These are phyloP conservation scores for Ascidia mentula DNA, from an alignment of 23 tunicate species.

Conservation along the genomic window DNA sequence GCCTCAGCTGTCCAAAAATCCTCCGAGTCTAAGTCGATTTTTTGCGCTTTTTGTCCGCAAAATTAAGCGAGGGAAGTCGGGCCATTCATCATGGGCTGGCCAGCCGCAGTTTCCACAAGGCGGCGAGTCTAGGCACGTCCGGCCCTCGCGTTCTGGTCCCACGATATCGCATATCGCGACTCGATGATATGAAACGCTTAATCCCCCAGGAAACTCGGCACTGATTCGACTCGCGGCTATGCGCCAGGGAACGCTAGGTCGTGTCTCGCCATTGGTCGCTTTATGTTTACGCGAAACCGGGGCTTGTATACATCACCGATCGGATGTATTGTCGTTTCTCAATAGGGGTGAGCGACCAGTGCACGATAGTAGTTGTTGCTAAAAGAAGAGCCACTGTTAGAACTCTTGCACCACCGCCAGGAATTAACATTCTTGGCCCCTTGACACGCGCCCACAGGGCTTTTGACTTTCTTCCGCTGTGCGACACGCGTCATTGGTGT, in stretches of 20 bases:
- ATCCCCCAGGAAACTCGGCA: slow-evolving; percentile 10
- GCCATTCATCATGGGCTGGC: not conserved
- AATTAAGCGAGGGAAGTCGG: not conserved
- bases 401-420: not conserved
- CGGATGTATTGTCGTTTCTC: too few species aligned
- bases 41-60: not conserved
- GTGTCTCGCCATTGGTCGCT: not conserved
- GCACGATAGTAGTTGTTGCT: too few species aligned
- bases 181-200: slow-evolving; percentile 5
- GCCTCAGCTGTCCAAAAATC: not conserved
- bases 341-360: too few species aligned
- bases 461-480: not conserved
- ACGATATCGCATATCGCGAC: slow-evolving; percentile 10
- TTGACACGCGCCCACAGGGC: not conserved
- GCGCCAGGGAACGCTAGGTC: not conserved
- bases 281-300: not conserved
- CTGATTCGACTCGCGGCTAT: not conserved
- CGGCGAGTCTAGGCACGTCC: slow-evolving; percentile 24
- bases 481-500: too few species aligned
- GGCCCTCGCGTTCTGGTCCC: not conserved
- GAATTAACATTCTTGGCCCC: not conserved
- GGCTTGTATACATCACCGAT: too few species aligned
- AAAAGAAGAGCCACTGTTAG: too few species aligned
- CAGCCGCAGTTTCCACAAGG: too few species aligned
- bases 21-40: not conserved